phyloP scores from a whole-genome alignment of 2,113 vertebrate genomes.

The Pungitius pungitius region DNA sequence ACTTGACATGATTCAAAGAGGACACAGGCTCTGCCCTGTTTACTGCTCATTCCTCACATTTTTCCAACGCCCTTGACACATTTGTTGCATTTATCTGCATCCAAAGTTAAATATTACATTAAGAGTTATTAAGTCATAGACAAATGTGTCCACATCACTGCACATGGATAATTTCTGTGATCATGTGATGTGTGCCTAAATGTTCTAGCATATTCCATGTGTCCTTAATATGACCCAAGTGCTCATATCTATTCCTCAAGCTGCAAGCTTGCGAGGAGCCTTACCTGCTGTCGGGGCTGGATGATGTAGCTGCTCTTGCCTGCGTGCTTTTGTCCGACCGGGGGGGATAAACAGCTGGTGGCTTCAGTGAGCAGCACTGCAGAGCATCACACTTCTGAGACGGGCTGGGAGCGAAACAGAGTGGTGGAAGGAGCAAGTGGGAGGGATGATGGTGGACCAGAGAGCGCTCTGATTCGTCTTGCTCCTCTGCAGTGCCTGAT shows the following conservation, averaged over 20 bases:
- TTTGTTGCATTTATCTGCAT: background rate
- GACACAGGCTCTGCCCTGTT: background rate
- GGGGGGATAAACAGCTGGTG: background rate
- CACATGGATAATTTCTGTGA: background rate
- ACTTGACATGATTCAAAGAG: background rate
- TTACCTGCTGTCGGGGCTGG: conserved; percentile 56
- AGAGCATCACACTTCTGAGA: conserved; percentile 45
- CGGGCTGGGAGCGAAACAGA: conserved; percentile 16
- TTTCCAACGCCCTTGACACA: background rate
- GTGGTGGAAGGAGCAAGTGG: conserved; percentile 36
- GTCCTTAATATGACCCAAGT: background rate
- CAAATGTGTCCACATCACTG: background rate
- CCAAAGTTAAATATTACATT: background rate
- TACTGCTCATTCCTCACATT: background rate
- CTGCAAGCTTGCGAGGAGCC: conserved; percentile 14
- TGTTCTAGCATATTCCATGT: conserved; percentile 17
- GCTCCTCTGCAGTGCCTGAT: conserved; percentile 64
- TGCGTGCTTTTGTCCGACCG: conserved; percentile 10
- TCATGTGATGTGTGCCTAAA: background rate
- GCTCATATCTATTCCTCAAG: background rate
- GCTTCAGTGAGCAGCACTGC: conserved; percentile 47
- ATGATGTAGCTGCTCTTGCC: conserved; percentile 44
- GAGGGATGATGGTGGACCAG: conserved; percentile 39
- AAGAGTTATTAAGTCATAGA: background rate
- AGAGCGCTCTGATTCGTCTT: conserved; percentile 65